Evolutionary conservation across 2,888 invertebrate species (phyloP), one percentile per base, ranked within the genome.

Genomic region (Arrhopalites spinosus): DNA sequence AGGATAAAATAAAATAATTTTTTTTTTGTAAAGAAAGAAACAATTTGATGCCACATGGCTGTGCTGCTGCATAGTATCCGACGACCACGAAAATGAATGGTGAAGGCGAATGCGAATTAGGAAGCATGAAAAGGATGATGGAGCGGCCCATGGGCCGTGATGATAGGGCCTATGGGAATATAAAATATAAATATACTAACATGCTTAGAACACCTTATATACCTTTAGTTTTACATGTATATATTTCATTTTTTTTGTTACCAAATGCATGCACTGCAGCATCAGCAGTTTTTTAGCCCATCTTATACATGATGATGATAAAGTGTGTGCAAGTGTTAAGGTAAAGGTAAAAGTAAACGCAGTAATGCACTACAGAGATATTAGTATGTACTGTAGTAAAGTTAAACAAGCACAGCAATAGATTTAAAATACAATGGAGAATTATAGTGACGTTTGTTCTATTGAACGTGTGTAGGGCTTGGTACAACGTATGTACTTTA

Each of bases 51-150:
- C 59, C 20, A 23, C 59, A 59, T 59, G 59, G 59, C 20, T 23
- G 59, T 11, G 59, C 20, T 23, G 59, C 36, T 36, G 36, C 36
- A 36, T 36, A 36, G 36, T 11, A 36, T 36, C 36, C 36, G n/a
- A n/a, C 36, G 36, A 36, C 36, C 36, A 59, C 23, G 59, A 25
- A 59, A 59, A 23, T 20, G 20, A 59, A 25, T 20, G 59, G n/a
- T 17, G 53, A 53, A 7, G 53, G 23, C 25, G 59, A 59, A 59
- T 23, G 25, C 23, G 59, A 59, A 59, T 59, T 59, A 59, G 20
- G 59, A 59, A 59, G 59, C 59, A 59, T 59, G 59, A 59, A 59
- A 36, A 59, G 59, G 59, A 59, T 23, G 36, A 36, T 36, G 36
- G 11, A 7, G 36, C 11, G 11, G 36, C 36, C 3, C 11, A 36